These are phyloP conservation scores for Halocaridina rubra DNA, from an alignment of 2,888 invertebrate species.

Conservation along the genomic window DNA sequence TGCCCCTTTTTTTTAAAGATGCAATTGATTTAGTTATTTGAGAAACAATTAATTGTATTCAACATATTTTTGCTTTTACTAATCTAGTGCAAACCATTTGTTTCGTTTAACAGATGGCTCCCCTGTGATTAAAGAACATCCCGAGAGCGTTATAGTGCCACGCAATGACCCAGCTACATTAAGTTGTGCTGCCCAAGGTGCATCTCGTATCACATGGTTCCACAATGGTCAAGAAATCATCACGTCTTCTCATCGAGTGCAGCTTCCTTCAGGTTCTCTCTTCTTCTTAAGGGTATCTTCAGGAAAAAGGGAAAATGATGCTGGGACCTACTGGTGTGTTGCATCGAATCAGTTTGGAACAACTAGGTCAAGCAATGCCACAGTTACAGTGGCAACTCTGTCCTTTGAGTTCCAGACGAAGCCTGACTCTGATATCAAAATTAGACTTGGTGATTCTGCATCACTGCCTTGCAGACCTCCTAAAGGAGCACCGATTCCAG, in stretches of 20 bases:
- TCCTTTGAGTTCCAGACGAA: slow-evolving; percentile 93
- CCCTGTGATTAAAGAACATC: slow-evolving; percentile 96
- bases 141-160: slow-evolving; percentile 93
- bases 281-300: slow-evolving; percentile 95
- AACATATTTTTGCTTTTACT: neutral
- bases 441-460: slow-evolving; percentile 91
- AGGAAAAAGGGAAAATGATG: slow-evolving; percentile 73
- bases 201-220: slow-evolving; percentile 94
- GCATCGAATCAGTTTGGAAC: slow-evolving; percentile 91
- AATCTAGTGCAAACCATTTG: neutral
- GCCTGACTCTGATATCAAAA: slow-evolving; percentile 89
- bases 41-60: too few relatives aligned
- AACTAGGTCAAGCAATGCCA: slow-evolving; percentile 91
- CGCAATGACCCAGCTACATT: slow-evolving; percentile 97
- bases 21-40: too few relatives aligned
- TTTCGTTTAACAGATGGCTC: slow-evolving; percentile 71
- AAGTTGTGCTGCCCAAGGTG: slow-evolving; percentile 96
- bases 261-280: slow-evolving; percentile 89
- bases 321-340: slow-evolving; percentile 95
- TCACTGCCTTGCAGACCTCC: slow-evolving; percentile 93
- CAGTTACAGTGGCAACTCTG: slow-evolving; percentile 94
- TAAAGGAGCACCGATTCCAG: slow-evolving; percentile 95
- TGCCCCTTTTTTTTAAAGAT: too few relatives aligned
- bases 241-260: slow-evolving; percentile 78
- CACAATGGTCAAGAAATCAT: slow-evolving; percentile 80